These are phyloP conservation scores for Oceanodroma leucorhoa DNA, from an alignment of 2,797 vertebrate species.

Conservation along the genomic window DNA sequence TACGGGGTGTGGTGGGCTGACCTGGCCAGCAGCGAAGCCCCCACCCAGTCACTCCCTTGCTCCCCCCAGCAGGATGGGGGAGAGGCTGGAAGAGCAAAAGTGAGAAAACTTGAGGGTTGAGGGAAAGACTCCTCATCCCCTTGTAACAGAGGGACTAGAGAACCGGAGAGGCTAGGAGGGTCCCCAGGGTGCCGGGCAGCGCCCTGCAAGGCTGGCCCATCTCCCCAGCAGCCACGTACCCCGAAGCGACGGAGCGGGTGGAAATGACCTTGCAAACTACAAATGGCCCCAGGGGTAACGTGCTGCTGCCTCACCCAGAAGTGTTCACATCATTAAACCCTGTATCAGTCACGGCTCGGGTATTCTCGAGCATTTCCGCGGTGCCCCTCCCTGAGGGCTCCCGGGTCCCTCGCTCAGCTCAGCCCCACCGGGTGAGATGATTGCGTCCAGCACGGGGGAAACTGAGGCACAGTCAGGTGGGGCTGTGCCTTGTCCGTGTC, in stretches of 20 bases:
- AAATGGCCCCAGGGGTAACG: fast-evolving
- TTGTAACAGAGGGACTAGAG: not conserved
- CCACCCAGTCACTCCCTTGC: fast-evolving
- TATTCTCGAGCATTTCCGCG: not conserved
- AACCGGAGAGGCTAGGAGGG: not conserved
- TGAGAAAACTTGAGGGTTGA: not conserved
- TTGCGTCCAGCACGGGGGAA: not conserved
- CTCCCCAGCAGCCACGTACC: not conserved
- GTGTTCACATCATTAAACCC: fast-evolving
- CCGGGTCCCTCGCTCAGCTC: fast-evolving
- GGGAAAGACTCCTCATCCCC: fast-evolving
- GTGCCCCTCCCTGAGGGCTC: not conserved
- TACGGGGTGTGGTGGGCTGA: fast-evolving
- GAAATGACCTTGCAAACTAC: not conserved
- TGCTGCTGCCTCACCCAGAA: not conserved
- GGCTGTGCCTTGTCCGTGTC: not conserved
- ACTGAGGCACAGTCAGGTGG: slow-evolving; percentile 12
- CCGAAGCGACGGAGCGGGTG: fast-evolving
- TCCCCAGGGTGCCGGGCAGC: not conserved
- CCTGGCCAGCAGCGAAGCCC: not conserved
- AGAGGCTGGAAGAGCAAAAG: not conserved
- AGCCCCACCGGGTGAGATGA: fast-evolving
- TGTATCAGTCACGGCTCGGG: not conserved
- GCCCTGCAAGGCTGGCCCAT: fast-evolving
- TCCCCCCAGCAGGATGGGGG: fast-evolving